Conservation (phyloP, 2,113 vertebrate genomes). For the Cheilinus undulatus region DNA sequence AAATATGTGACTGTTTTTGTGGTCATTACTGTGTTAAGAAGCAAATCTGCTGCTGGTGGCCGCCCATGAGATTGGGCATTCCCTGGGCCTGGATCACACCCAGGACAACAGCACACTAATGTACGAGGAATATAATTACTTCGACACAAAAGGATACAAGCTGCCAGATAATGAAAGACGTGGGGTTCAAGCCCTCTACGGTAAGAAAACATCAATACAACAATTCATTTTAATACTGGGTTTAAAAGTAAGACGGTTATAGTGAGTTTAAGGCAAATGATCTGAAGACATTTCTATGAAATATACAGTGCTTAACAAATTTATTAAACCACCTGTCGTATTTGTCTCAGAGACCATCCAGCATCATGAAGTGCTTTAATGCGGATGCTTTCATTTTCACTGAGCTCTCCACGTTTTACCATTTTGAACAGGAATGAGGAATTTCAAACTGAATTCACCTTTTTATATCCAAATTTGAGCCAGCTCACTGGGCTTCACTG, state of each 20-base stretch:
- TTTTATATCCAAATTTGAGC: too few species aligned
- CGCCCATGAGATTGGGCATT: conserved; percentile 90
- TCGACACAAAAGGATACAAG: conserved; percentile 73
- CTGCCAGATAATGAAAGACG: conserved; percentile 85
- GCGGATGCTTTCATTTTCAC: too few species aligned
- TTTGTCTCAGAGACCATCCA: too few species aligned
- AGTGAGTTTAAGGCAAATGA: background rate
- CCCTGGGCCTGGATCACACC: conserved; percentile 87
- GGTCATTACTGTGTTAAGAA: conserved; percentile 66
- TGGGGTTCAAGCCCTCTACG: conserved; percentile 87
- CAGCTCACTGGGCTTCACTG: too few species aligned
- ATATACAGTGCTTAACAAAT: too few species aligned
- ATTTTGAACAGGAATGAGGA: too few species aligned
- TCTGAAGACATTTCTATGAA: background rate
- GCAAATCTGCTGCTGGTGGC: conserved; percentile 86
- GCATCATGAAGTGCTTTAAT: too few species aligned
- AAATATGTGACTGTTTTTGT: background rate
- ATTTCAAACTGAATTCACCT: too few species aligned
- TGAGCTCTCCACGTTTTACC: too few species aligned
- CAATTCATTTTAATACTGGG: too few species aligned
- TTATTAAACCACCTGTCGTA: too few species aligned
- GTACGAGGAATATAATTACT: conserved; percentile 82
- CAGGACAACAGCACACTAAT: conserved; percentile 81
- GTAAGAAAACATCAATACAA: conserved; percentile 56
- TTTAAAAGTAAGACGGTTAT: background rate